A percentile compares a stretch with the other conserved stretches of the same genome.
Conservation (phyloP, 2,113 vertebrate species). For the Corythornis madagascariensis region DNA sequence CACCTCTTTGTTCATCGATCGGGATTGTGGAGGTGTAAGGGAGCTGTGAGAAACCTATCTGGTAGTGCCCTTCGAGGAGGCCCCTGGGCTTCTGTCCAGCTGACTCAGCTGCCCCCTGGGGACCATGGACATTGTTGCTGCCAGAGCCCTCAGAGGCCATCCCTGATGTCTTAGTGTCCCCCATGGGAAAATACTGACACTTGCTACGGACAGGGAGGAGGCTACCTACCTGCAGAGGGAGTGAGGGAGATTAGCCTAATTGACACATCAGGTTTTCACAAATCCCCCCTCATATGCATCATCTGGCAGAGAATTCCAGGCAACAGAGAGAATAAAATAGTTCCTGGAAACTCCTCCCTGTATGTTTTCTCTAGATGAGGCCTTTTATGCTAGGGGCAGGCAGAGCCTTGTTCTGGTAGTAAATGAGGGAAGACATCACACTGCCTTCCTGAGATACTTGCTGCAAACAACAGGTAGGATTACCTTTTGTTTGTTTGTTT, state of each 20-base stretch:
- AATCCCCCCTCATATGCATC: background rate
- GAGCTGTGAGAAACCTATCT: fast-evolving
- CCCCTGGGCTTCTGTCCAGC: background rate
- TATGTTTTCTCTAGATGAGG: background rate
- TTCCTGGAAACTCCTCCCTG: conserved; percentile 40
- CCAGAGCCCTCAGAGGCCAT: background rate
- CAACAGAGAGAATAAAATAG: background rate
- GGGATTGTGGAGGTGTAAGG: fast-evolving
- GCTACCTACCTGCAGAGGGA: background rate
- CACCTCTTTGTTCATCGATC: fast-evolving
- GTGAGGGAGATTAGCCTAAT: background rate
- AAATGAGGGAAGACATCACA: background rate
- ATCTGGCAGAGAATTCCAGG: conserved; percentile 8
- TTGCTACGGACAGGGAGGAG: background rate
- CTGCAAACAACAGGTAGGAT: background rate
- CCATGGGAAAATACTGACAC: background rate
- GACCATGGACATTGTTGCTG: background rate
- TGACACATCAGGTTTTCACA: background rate
- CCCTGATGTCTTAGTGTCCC: background rate
- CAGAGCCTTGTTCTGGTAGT: background rate
- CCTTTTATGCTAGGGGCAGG: background rate
- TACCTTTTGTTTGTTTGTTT: background rate
- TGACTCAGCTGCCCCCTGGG: fast-evolving
- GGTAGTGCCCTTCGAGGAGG: fast-evolving
- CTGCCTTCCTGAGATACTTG: background rate